These are phyloP conservation scores for Aspidoscelis tigris DNA, from an alignment of 2,113 vertebrate genomes.

Conservation along the genomic window DNA sequence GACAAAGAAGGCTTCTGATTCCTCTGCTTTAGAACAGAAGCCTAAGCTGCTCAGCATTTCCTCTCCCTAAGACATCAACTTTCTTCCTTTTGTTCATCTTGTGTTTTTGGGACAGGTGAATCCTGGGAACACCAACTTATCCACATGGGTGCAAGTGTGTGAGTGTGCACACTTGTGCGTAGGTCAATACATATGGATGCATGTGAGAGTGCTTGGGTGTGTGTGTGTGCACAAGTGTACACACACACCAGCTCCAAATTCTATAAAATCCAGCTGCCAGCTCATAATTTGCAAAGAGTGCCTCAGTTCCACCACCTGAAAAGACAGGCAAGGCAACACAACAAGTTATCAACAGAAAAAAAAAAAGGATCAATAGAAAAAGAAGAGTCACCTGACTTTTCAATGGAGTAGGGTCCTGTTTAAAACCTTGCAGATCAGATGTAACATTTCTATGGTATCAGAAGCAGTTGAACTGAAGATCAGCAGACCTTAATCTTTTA, in stretches of 20 bases:
- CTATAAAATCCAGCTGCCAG: not conserved
- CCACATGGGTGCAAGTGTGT: not conserved
- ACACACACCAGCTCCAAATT: not conserved
- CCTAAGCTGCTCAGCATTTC: constrained; percentile 75
- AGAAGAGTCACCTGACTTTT: not conserved
- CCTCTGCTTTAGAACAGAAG: constrained; percentile 74
- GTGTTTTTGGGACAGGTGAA: constrained; percentile 24
- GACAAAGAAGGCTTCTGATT: constrained; percentile 70
- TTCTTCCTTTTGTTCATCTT: constrained; percentile 53
- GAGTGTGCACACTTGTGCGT: not conserved
- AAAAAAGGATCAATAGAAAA: not conserved
- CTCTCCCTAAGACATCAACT: constrained; percentile 78
- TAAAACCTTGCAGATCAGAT: too few species aligned
- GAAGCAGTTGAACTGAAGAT: not conserved
- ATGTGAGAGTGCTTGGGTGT: not conserved
- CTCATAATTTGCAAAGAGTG: not conserved
- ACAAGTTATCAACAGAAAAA: too few species aligned
- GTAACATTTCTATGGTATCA: too few species aligned
- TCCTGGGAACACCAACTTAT: not conserved
- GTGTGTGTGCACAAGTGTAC: not conserved
- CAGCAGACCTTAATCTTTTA: not conserved
- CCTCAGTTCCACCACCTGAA: not conserved
- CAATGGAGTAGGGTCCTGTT: not conserved
- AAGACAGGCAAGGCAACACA: not conserved
- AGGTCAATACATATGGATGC: not conserved